A percentile compares a stretch with the other conserved stretches of the same genome.
These are phyloP conservation scores for Phaonia tiefii DNA, from an alignment of 2,888 invertebrate genomes.

Conservation along the genomic window DNA sequence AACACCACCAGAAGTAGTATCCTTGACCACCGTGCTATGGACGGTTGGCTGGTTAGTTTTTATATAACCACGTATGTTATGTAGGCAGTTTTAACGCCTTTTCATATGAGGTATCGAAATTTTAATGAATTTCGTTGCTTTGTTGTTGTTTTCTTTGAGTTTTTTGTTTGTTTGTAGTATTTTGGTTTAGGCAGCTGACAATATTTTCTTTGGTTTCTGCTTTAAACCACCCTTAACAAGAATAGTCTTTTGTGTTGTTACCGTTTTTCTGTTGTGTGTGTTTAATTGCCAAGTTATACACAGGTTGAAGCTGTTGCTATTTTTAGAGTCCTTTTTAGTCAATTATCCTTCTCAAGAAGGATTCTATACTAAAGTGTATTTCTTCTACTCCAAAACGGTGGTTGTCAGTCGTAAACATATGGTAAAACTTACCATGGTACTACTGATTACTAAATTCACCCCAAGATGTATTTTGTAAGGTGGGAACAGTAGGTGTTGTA, in stretches of 20 bases:
- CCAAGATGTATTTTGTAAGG: too few species aligned
- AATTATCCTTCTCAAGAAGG: constrained; percentile 40
- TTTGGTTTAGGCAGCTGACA: constrained; percentile 48
- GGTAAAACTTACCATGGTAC: background rate
- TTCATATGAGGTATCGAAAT: constrained; percentile 33
- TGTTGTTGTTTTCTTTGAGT: constrained; percentile 23
- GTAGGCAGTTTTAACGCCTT: constrained; percentile 30
- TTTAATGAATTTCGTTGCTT: constrained; percentile 26
- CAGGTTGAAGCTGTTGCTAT: constrained; percentile 39
- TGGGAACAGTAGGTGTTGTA: too few species aligned
- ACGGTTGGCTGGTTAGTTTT: constrained; percentile 53
- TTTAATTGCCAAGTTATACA: constrained; percentile 6
- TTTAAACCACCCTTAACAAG: constrained; percentile 32
- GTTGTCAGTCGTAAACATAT: constrained; percentile 5
- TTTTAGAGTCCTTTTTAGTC: constrained; percentile 19
- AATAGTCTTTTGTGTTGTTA: background rate
- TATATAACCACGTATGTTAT: constrained; percentile 15
- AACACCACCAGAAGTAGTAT: constrained; percentile 31
- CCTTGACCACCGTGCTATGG: constrained; percentile 53
- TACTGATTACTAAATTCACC: background rate
- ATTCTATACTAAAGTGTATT: background rate
- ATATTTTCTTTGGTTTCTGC: constrained; percentile 47
- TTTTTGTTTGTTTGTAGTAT: constrained; percentile 19
- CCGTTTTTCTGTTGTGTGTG: constrained; percentile 2
- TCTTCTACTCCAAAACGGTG: background rate